Percentiles rank a stretch among this genome's conserved stretches.
These are phyloP conservation scores for Hystrix cristata DNA, from an alignment of 2,113 vertebrate genomes.

Conservation along the genomic window DNA sequence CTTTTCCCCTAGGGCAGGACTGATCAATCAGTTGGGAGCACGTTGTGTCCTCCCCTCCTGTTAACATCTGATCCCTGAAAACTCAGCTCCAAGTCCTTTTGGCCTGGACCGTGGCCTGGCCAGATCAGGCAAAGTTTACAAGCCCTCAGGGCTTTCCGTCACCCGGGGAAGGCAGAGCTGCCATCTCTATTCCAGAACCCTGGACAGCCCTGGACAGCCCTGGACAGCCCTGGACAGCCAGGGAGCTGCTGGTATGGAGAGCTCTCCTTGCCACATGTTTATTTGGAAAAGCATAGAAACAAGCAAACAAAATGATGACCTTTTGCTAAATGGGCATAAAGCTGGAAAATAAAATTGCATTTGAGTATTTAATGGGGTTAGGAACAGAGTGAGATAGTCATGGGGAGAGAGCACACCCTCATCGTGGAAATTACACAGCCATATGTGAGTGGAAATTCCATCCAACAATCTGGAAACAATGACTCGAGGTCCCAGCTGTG, in stretches of 20 bases:
- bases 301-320: constrained; percentile 72
- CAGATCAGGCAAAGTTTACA: neutral
- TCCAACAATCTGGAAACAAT: constrained; percentile 75
- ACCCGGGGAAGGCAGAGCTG: neutral
- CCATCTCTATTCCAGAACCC: neutral
- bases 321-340: constrained; percentile 74
- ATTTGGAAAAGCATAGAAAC: constrained; percentile 76
- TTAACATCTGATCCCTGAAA: neutral
- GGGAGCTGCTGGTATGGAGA: neutral
- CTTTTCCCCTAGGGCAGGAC: neutral
- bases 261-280: constrained; percentile 55
- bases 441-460: constrained; percentile 80
- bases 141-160: neutral
- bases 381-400: constrained; percentile 64
- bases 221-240: neutral
- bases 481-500: constrained; percentile 59
- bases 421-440: constrained; percentile 78
- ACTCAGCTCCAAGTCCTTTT: constrained; percentile 42
- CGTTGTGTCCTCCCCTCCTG: neutral
- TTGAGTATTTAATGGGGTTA: constrained; percentile 82
- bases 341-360: constrained; percentile 84
- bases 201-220: neutral
- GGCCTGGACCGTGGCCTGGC: constrained; percentile 32
- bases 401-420: constrained; percentile 81
- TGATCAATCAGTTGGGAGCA: neutral